Evolutionary conservation across 2,797 vertebrate species (phyloP).

Genomic region (Carcharodon carcharias): DNA sequence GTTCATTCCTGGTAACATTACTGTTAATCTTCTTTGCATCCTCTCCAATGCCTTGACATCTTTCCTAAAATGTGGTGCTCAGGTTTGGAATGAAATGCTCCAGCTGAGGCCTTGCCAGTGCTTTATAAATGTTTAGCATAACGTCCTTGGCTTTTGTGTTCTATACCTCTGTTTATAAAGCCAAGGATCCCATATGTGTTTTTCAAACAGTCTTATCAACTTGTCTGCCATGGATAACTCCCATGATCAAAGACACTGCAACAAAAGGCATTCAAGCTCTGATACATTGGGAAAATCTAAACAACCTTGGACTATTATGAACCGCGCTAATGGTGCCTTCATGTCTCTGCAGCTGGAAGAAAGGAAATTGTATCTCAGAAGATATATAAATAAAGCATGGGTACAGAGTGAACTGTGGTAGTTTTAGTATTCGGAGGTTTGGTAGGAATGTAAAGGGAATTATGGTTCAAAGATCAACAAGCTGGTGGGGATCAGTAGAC

Average conservation of each 20-base stretch:
- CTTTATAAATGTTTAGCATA: background rate
- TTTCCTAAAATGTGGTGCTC: background rate
- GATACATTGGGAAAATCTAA: background rate
- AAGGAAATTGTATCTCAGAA: background rate
- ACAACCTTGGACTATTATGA: background rate
- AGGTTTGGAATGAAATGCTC: background rate
- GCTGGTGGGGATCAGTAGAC: background rate
- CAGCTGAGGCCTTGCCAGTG: background rate
- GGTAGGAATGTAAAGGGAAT: background rate
- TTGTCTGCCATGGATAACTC: background rate
- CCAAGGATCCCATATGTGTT: background rate
- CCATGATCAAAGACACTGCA: background rate
- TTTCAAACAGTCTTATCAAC: background rate
- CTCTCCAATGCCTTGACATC: background rate
- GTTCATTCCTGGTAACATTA: background rate
- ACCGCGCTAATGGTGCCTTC: background rate
- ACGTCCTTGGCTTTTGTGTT: background rate
- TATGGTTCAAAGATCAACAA: background rate
- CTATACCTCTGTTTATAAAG: background rate
- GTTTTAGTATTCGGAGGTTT: background rate
- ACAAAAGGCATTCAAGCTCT: background rate
- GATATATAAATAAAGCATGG: background rate
- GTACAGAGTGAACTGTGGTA: too few relatives aligned
- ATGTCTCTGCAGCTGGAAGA: background rate
- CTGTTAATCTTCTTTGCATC: background rate